These are phyloP conservation scores for Heliconius ismenius DNA, from an alignment of 2,888 invertebrate genomes.

Conservation along the genomic window DNA sequence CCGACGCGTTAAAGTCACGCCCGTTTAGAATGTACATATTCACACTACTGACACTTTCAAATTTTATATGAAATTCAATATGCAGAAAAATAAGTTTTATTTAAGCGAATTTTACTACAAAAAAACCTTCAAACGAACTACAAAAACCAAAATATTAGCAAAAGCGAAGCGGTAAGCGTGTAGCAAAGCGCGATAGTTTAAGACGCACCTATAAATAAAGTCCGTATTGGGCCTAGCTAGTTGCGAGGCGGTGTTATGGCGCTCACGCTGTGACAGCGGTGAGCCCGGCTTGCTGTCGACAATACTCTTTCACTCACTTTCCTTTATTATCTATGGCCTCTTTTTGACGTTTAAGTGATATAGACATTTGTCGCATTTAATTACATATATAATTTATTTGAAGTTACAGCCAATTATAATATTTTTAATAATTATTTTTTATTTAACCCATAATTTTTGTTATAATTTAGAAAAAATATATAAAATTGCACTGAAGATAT, in stretches of 20 bases:
- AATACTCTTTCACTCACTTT: constrained; percentile 33
- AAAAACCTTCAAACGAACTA: background rate
- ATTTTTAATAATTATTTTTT: background rate
- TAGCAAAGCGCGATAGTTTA: constrained; percentile 51
- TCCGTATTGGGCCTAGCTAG: constrained; percentile 60
- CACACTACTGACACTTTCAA: background rate
- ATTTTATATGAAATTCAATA: background rate
- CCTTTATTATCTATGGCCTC: background rate
- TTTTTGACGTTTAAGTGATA: background rate
- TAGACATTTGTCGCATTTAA: background rate
- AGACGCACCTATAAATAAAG: constrained; percentile 74
- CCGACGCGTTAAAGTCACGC: too few relatives aligned
- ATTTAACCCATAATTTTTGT: background rate
- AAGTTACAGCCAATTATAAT: constrained; percentile 13
- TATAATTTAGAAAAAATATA: background rate
- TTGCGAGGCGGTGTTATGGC: constrained; percentile 55
- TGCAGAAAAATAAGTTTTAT: too few relatives aligned
- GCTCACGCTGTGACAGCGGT: constrained; percentile 69
- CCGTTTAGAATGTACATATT: background rate
- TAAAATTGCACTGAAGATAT: background rate
- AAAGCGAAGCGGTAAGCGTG: constrained; percentile 35
- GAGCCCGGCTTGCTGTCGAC: constrained; percentile 50
- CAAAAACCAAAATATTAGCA: constrained; percentile 2
- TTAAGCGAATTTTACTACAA: background rate
- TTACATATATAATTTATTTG: background rate